Base-by-base conservation (phyloP, 2,888 invertebrate genomes). In the Agonopterix heracliana region DNA sequence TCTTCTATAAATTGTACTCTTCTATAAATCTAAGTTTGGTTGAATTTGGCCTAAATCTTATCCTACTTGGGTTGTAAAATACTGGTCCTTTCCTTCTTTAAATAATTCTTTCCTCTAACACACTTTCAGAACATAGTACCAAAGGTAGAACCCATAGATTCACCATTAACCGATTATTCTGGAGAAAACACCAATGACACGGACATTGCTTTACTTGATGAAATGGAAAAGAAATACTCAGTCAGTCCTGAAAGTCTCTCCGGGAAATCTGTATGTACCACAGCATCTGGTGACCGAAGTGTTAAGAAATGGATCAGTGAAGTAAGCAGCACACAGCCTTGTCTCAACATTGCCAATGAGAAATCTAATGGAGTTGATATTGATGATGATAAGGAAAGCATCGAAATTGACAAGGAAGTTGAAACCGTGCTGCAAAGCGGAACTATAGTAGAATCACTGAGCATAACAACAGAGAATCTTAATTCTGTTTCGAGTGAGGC, bases 351-450 rank as follows among this genome's bases (percentile, higher is more conserved):
- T 14, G 44, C 50, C 7, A 68, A 62, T 53, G 85, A 85, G 1
- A 86, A 80, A 58, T 57, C 46, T 4, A 71, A 68, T 48, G 62
- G 67, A n/a, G 54, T 60, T 1, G 71, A 74, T 46, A 44, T 51
- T 34, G 75, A 80, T 2, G 76, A 82, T 13, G 83, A 86, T 43
- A 82, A 81, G 52, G 83, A 82, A 26, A 70, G 75, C 36, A 68
- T 83, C 47, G 88, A 88, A 55, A 88, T 88, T 54, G 88, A 89
- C 51, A 88, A 87, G 52, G 89, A 88, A 63, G 85, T 89, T 0
- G 89, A 89, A 59, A 86, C 80, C 0, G 89, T 88, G 0, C 51
- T 89, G 46, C 87, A 89, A 57, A 87, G 88, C 55, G 88, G 88
- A 11, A 86, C 87, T 2, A 82, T 83, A 47, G 87, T 89, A 9